These are phyloP conservation scores for Thunnus maccoyii DNA, from an alignment of 2,113 vertebrate genomes.

Conservation along the genomic window DNA sequence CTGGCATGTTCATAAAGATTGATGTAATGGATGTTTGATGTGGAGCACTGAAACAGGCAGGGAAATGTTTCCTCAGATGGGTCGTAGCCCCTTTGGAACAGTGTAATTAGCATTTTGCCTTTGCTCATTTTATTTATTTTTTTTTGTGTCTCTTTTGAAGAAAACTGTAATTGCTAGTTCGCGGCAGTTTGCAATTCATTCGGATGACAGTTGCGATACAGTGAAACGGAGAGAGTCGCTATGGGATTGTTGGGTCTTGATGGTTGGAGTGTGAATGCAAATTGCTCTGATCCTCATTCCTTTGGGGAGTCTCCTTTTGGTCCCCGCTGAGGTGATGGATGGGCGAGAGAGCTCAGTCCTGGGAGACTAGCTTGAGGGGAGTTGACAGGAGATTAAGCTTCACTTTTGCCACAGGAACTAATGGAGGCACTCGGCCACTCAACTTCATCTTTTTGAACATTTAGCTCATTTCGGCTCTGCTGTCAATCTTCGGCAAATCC, in stretches of 20 bases:
- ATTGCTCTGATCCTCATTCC: slow-evolving; percentile 73
- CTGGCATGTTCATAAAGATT: slow-evolving; percentile 22
- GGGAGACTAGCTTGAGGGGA: slow-evolving; percentile 68
- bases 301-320: slow-evolving; percentile 67
- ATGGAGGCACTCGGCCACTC: slow-evolving; percentile 68
- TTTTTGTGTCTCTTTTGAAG: slow-evolving; percentile 24
- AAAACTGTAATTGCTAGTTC: slow-evolving; percentile 59
- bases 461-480: slow-evolving; percentile 70
- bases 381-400: slow-evolving; percentile 76
- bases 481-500: slow-evolving; percentile 75
- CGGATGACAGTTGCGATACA: slow-evolving; percentile 53
- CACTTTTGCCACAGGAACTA: slow-evolving; percentile 61
- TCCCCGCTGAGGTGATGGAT: slow-evolving; percentile 78
- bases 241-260: slow-evolving; percentile 69
- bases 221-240: slow-evolving; percentile 67
- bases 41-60: slow-evolving; percentile 36
- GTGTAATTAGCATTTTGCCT: slow-evolving; percentile 62
- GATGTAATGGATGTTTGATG: slow-evolving; percentile 42
- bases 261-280: slow-evolving; percentile 76
- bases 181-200: slow-evolving; percentile 57
- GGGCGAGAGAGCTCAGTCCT: slow-evolving; percentile 68
- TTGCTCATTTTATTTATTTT: slow-evolving; percentile 24
- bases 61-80: slow-evolving; percentile 31
- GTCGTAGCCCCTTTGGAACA: slow-evolving; percentile 26
- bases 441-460: slow-evolving; percentile 68